Conservation (phyloP, 2,888 invertebrate genomes). For the Drosophila limbata region DNA sequence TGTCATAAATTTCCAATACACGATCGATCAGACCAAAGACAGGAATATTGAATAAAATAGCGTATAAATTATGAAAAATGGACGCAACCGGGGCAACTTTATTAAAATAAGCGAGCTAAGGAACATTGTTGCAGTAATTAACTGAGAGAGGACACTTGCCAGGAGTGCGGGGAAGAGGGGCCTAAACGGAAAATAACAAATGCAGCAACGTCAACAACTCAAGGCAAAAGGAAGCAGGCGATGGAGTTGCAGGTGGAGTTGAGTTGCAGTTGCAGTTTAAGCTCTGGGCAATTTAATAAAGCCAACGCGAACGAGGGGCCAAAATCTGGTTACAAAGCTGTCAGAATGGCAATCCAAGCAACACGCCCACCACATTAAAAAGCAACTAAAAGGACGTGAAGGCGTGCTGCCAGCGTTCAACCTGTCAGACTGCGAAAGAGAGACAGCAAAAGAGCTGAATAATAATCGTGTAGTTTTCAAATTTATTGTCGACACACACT, state of each 20-base stretch:
- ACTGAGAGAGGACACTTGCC: constrained; percentile 53
- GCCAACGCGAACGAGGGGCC: constrained; percentile 35
- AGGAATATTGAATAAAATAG: constrained; percentile 76
- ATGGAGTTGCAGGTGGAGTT: constrained; percentile 32
- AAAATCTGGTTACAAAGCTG: constrained; percentile 56
- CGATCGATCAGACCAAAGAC: constrained; percentile 71
- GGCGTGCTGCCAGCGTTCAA: constrained; percentile 70
- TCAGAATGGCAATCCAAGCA: constrained; percentile 68
- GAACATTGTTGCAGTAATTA: constrained; percentile 33
- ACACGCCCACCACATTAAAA: constrained; percentile 76
- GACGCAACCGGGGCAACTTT: constrained; percentile 43
- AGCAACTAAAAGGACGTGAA: constrained; percentile 73
- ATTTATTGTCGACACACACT: constrained; percentile 76
- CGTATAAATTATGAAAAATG: constrained; percentile 63
- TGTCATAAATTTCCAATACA: constrained; percentile 73
- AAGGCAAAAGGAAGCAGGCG: constrained; percentile 54
- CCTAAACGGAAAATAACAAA: constrained; percentile 40
- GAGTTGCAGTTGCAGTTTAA: constrained; percentile 19
- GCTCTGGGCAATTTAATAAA: constrained; percentile 31
- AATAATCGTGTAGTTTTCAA: constrained; percentile 75
- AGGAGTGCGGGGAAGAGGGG: constrained; percentile 16
- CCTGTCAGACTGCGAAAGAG: constrained; percentile 57
- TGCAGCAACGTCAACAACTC: constrained; percentile 41
- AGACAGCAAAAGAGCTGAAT: constrained; percentile 1
- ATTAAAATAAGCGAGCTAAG: constrained; percentile 40